A percentile compares a stretch with the other conserved stretches of the same genome.
Evolutionary conservation across 2,797 vertebrate genomes (phyloP).

Genomic region (Siniperca obscura): DNA sequence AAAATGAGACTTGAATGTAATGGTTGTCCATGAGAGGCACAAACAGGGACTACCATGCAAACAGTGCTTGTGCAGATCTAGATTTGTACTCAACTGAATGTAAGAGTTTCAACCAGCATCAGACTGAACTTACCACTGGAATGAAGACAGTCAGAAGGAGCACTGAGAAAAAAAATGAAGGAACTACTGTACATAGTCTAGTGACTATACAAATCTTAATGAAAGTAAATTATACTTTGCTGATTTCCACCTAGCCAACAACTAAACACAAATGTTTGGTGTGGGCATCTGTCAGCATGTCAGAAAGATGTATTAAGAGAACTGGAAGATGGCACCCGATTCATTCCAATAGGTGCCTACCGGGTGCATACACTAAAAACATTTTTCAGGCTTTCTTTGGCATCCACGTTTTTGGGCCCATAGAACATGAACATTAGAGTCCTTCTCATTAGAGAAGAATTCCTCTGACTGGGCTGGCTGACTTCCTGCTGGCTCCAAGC

Average conservation of each 20-base stretch:
- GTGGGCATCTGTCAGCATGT: not conserved
- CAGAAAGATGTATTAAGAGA: not conserved
- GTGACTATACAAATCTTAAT: not conserved
- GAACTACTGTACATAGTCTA: no score
- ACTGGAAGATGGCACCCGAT: not conserved
- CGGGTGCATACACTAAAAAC: no score
- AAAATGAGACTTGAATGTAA: not conserved
- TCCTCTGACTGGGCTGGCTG: constrained; percentile 3
- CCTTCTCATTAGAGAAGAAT: not conserved
- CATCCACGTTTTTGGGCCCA: not conserved
- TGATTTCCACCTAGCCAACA: not conserved
- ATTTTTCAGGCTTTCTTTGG: not conserved
- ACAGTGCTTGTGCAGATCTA: not conserved
- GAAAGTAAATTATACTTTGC: not conserved
- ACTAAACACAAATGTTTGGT: not conserved
- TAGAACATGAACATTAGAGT: not conserved
- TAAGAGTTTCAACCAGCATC: not conserved
- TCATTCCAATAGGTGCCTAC: not conserved
- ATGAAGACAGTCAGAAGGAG: no score
- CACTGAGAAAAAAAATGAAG: no score
- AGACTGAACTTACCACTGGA: not conserved
- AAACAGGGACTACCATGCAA: not conserved
- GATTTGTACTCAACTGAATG: not conserved
- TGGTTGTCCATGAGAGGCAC: not conserved
- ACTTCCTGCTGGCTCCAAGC: not conserved